Evolutionary conservation across 2,888 invertebrate species (phyloP).

Genomic region (Catocala sponsa): DNA sequence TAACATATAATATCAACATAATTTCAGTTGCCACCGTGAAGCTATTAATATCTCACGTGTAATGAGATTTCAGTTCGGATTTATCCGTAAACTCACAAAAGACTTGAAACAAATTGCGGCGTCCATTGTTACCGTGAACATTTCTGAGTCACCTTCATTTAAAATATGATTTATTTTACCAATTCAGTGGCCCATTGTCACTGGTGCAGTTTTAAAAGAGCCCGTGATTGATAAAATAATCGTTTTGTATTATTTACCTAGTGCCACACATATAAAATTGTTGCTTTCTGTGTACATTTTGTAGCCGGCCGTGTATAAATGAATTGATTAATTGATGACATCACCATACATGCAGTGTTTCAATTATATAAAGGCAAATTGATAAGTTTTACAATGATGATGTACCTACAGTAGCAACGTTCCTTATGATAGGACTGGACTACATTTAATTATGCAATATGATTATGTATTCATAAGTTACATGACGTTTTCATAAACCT

Average conservation of each 20-base stretch:
- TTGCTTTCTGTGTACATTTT: slow-evolving; percentile 15
- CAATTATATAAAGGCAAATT: slow-evolving; percentile 2
- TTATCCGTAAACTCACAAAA: slow-evolving; percentile 44
- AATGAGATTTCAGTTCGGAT: slow-evolving; percentile 40
- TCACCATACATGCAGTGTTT: slow-evolving; percentile 17
- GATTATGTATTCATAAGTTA: neutral
- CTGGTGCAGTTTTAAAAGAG: slow-evolving; percentile 29
- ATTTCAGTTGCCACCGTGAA: slow-evolving; percentile 22
- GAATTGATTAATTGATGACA: slow-evolving; percentile 30
- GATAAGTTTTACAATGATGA: neutral
- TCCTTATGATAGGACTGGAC: no score
- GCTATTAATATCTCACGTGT: slow-evolving; percentile 18
- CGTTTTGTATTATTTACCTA: neutral
- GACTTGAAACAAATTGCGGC: slow-evolving; percentile 44
- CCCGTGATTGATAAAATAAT: neutral
- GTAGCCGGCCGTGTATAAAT: slow-evolving; percentile 5
- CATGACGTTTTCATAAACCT: neutral
- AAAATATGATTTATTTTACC: slow-evolving; percentile 50
- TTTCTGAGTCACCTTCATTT: slow-evolving; percentile 44
- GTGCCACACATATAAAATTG: neutral
- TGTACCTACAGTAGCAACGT: no score
- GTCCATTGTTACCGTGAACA: slow-evolving; percentile 37
- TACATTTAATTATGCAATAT: no score
- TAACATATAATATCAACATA: slow-evolving; percentile 30
- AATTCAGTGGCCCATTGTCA: slow-evolving; percentile 51